These are phyloP conservation scores for Drosophila kambysellisi DNA, from an alignment of 2,888 invertebrate genomes.

Conservation along the genomic window DNA sequence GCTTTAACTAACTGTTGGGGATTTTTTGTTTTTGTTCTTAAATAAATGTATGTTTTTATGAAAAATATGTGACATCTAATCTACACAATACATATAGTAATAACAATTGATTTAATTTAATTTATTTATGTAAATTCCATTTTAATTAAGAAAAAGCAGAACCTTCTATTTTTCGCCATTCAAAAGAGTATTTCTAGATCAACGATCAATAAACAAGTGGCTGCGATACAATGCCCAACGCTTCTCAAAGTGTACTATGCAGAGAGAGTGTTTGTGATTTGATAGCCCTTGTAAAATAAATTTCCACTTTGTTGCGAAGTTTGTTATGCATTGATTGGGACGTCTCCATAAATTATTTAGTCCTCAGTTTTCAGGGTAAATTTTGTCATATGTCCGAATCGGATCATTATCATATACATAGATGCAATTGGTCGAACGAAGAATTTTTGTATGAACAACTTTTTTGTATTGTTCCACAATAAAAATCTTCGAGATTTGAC, in stretches of 20 bases:
- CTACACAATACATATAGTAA: background rate
- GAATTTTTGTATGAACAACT: background rate
- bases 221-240: slow-evolving; percentile 21
- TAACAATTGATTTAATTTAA: background rate
- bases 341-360: background rate
- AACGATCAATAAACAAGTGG: slow-evolving; percentile 40
- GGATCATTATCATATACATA: background rate
- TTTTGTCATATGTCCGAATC: background rate
- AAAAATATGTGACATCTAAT: background rate
- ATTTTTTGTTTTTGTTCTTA: background rate
- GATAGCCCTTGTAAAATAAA: background rate
- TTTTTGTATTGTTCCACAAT: background rate
- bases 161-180: background rate
- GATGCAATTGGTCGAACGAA: background rate
- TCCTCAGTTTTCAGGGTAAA: background rate
- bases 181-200: slow-evolving; percentile 25
- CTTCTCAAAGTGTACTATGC: slow-evolving; percentile 30
- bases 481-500: background rate
- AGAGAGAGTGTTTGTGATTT: slow-evolving; percentile 5
- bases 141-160: background rate
- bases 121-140: background rate
- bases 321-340: background rate
- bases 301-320: background rate
- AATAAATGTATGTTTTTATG: background rate
- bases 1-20: background rate